Percentiles rank a stretch among this genome's conserved stretches.
phyloP scores from a whole-genome alignment of 2,797 vertebrate genomes.

The Micromesistius poutassou region DNA sequence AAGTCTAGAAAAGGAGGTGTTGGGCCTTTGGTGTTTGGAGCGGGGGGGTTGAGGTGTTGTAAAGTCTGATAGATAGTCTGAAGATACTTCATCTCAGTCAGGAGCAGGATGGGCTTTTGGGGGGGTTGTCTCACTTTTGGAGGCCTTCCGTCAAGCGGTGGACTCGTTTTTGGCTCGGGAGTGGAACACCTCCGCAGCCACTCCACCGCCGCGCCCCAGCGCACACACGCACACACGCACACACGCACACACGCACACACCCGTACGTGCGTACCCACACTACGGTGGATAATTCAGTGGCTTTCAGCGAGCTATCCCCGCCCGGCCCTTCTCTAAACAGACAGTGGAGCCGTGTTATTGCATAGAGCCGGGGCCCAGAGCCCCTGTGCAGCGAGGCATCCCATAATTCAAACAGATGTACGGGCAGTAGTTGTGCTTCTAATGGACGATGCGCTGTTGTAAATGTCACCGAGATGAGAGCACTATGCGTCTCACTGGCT shows the following conservation, averaged over 20 bases:
- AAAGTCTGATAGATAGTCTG: too few species aligned
- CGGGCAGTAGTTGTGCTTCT: neutral
- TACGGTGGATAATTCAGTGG: neutral
- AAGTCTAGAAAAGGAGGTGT: too few species aligned
- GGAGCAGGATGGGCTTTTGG: neutral
- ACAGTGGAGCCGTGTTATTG: neutral
- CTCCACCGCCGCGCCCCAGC: neutral
- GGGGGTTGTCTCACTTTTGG: neutral
- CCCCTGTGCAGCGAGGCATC: neutral
- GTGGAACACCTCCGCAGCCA: neutral
- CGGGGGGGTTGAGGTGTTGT: too few species aligned
- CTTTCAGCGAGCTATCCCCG: neutral
- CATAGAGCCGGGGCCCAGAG: neutral
- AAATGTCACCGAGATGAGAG: neutral
- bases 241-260: slow-evolving; percentile 12
- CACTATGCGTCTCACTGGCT: neutral
- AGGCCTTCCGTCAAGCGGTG: neutral
- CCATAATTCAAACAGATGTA: neutral
- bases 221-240: slow-evolving; percentile 27
- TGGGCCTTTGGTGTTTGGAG: too few species aligned
- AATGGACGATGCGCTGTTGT: neutral
- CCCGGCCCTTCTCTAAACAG: neutral
- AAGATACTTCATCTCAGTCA: neutral
- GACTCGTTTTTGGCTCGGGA: neutral
- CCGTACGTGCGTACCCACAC: slow-evolving; percentile 5